Base-by-base conservation (phyloP, 2,888 invertebrate species). In the Lycaena phlaeas region DNA sequence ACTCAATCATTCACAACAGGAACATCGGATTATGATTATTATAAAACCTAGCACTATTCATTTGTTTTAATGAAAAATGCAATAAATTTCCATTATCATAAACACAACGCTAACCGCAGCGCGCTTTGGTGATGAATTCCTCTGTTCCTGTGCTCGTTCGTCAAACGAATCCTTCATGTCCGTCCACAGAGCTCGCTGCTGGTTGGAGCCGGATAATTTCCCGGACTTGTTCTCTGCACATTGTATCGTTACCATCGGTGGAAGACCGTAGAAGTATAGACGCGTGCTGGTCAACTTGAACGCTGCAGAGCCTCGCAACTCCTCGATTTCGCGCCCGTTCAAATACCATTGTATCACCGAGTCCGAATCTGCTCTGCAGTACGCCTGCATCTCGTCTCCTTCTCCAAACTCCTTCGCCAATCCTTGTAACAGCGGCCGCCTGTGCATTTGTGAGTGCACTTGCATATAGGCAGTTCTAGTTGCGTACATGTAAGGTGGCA, bases 191-290 rank as follows among this genome's bases (percentile, higher is more conserved):
- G 71, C 78, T 41, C 60, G 69, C 14, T 56, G 55, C 48, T 68
- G 62, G 27, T 65, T 71, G 0, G 84, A 81, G 1, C 75, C 74
- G 5, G 63, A 62, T 10, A 72, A 44, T 61, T 81, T 86, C 1
- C 86, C 87, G 27, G 79, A 74, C 6, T 78, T 76, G 55, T 54
- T 84, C 61, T 64, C 86, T 29, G 74, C 87, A 68, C 75, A 88
- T 52, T 61, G 87, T 56, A 67, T 75, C 48, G 71, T 85, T 37
- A 88, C 61, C 58, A 76, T 73, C 47, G 86, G 74, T 50, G 86
- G 64, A 54, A 73, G 38, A 54, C 84, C 87, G 52, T 79, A 48
- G 68, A 77, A 75, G 4, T 69, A 48, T 0, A 62, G 48, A 9
- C 68, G 60, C 1, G 63, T 62, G 50, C 68, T 72, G 26, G 54